phyloP scores from a whole-genome alignment of 2,888 invertebrate species.

The Tubiluchus corallicola region DNA sequence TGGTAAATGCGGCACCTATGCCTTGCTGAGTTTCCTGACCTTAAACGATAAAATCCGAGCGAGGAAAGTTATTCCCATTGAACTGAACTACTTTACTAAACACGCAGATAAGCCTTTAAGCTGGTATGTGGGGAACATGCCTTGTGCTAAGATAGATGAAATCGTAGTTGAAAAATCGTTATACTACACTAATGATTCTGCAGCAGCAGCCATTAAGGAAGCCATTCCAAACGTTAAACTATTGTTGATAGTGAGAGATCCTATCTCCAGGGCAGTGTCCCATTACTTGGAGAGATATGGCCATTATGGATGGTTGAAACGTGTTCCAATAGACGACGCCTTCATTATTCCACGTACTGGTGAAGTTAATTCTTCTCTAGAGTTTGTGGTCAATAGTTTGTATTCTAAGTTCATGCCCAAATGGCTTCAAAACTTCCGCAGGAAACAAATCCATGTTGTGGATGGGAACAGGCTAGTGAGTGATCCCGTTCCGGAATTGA shows the following conservation, averaged over 20 bases:
- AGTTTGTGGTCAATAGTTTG: not conserved
- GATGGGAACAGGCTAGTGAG: not conserved
- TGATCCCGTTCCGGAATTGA: not conserved
- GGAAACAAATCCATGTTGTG: not conserved
- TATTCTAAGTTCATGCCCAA: not conserved
- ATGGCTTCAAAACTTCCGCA: not conserved
- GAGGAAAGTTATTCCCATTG: not conserved
- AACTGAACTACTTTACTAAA: not conserved
- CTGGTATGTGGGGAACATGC: not conserved
- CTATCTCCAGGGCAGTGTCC: not conserved
- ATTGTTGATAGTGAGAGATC: not conserved
- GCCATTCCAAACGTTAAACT: not conserved
- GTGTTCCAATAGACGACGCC: not conserved
- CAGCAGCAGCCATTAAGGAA: not conserved
- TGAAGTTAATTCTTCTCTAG: not conserved
- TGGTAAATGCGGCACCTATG: not conserved
- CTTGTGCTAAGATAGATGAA: not conserved
- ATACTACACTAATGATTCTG: not conserved
- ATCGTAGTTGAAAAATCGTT: conserved; percentile 1
- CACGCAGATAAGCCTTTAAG: not conserved
- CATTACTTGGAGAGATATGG: not conserved
- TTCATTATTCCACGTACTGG: not conserved
- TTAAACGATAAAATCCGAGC: not conserved
- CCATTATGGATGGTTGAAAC: not conserved
- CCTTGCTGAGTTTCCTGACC: not conserved